Percentiles rank a stretch among this genome's conserved stretches.
These are phyloP conservation scores for Nansenia antarctica DNA, from an alignment of 2,113 vertebrate genomes.

Conservation along the genomic window DNA sequence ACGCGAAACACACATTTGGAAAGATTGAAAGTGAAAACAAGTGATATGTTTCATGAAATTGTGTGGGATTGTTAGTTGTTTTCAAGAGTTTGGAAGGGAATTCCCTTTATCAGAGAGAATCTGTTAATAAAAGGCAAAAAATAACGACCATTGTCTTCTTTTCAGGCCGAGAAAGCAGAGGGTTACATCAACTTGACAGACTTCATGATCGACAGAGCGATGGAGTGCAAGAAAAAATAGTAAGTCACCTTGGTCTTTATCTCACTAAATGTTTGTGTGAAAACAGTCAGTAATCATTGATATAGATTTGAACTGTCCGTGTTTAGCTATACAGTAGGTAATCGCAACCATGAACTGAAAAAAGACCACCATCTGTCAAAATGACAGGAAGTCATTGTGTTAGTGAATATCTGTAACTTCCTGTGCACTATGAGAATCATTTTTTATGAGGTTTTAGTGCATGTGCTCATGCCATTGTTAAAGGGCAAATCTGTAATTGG, in stretches of 20 bases:
- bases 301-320: too few relatives aligned
- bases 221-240: constrained; percentile 97
- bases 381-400: background rate
- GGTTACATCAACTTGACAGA: constrained; percentile 93
- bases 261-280: background rate
- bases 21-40: background rate
- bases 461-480: too few relatives aligned
- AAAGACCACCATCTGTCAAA: background rate
- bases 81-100: background rate
- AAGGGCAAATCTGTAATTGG: too few relatives aligned
- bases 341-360: background rate
- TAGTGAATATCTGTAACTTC: background rate
- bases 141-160: constrained; percentile 49
- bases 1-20: background rate
- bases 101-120: background rate
- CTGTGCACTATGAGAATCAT: background rate
- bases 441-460: too few relatives aligned
- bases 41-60: background rate
- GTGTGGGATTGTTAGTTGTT: background rate
- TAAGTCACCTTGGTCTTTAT: constrained; percentile 68
- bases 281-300: background rate
- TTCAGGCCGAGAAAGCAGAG: constrained; percentile 94
- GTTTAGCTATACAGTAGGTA: background rate
- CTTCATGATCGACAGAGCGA: constrained; percentile 89
- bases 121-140: too few relatives aligned